Conservation (phyloP, 92 coral and sea anemone genomes). For the Porites divaricata region DNA sequence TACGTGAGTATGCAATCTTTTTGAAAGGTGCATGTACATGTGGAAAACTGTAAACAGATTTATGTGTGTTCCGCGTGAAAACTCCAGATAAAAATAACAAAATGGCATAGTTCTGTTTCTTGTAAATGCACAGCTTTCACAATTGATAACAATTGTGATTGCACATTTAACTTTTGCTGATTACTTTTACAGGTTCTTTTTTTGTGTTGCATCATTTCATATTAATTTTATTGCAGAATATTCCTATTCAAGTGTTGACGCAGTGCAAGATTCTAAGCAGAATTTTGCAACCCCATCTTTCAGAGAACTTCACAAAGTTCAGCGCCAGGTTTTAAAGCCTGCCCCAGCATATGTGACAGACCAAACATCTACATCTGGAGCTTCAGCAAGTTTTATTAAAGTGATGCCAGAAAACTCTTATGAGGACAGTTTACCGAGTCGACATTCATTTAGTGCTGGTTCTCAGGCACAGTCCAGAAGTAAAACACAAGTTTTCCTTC, state of each 20-base stretch:
- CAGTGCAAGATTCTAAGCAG: slow-evolving; percentile 65
- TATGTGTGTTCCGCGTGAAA: no score
- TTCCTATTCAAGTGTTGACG: slow-evolving; percentile 71
- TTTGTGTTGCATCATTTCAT: no score
- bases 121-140: no score
- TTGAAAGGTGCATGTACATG: no score
- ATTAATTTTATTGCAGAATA: slow-evolving; percentile 53
- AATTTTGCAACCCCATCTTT: slow-evolving; percentile 81
- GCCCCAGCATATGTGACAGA: slow-evolving; percentile 72
- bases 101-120: no score
- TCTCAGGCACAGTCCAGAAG: slow-evolving; percentile 63
- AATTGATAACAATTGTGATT: no score
- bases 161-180: no score
- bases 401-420: slow-evolving; percentile 36
- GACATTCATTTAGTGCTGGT: slow-evolving; percentile 85
- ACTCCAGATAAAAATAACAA: no score
- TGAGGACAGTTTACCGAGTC: slow-evolving; percentile 63
- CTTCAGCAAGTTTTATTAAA: slow-evolving; percentile 44
- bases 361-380: slow-evolving; percentile 42
- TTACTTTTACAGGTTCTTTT: no score
- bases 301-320: slow-evolving; percentile 93
- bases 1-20: slow-evolving; percentile 57
- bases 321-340: slow-evolving; percentile 92
- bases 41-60: no score
- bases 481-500: slow-evolving; percentile 79